Evolutionary conservation across 2,888 invertebrate genomes (phyloP).

Genomic region (Osmoderma eremita): DNA sequence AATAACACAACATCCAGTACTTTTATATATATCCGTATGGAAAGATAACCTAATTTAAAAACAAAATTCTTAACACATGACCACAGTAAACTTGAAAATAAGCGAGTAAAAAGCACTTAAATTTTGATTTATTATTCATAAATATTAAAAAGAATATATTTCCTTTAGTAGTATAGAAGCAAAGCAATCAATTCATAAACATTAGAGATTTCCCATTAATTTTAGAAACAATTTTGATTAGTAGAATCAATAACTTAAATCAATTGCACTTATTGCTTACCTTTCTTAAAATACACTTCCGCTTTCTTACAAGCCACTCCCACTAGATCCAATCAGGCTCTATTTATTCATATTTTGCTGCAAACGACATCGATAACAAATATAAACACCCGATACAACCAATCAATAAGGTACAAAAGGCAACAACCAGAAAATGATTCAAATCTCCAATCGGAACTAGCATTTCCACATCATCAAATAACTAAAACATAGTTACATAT

Average conservation of each 20-base stretch:
- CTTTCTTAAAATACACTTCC: background rate
- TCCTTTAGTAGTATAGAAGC: too few species aligned
- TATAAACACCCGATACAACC: slow-evolving; percentile 65
- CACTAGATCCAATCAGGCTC: background rate
- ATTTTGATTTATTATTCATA: too few species aligned
- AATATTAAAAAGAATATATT: too few species aligned
- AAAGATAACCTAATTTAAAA: too few species aligned
- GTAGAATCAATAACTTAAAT: background rate
- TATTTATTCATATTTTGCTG: slow-evolving; percentile 5
- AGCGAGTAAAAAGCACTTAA: too few species aligned
- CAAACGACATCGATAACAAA: slow-evolving; percentile 60
- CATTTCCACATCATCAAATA: slow-evolving; percentile 60
- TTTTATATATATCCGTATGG: too few species aligned
- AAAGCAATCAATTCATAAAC: too few species aligned
- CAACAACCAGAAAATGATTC: slow-evolving; percentile 62
- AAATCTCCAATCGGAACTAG: slow-evolving; percentile 63
- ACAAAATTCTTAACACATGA: too few species aligned
- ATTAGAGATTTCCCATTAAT: background rate
- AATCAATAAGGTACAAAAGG: slow-evolving; percentile 60
- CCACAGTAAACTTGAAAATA: too few species aligned
- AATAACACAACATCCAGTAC: too few species aligned
- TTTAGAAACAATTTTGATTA: background rate
- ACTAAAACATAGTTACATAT: slow-evolving; percentile 51
- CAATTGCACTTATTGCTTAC: background rate
- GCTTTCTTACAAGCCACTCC: background rate